Evolutionary conservation across 2,888 invertebrate genomes (phyloP), one percentile per base, ranked within the genome.

Genomic region (Lasioglossum vierecki): DNA sequence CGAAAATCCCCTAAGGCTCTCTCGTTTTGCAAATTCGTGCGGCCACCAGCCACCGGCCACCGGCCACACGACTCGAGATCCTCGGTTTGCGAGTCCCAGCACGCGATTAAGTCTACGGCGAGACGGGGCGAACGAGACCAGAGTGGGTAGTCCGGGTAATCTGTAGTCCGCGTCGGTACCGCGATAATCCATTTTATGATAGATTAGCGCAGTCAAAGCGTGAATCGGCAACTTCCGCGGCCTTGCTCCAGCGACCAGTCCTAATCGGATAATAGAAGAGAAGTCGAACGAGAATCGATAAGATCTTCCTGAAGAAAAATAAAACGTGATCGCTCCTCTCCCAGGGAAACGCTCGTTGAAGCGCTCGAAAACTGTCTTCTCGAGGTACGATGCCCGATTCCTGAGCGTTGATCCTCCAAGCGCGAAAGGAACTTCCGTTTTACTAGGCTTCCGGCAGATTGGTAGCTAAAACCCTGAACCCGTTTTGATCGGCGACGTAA

Each of bases 391-490:
- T 46, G 35, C 49, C 57, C 18, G 73, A 46, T 35, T 68, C 53
- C 74, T 53, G 49, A 46, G 41, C 35, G 39, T 68, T 22, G n/a
- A 71, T 41, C 26, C 60, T 22, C n/a, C 73, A 22, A 22, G n/a
- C 60, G 13, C 22, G 39, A 66, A 26, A 26, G 46, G 6, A 35
- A 11, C 30, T 22, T 15, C 6, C 26, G 44, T 90, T 86, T 53
- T 8, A 88, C 79, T 91, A 93, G 18, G 95, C 95, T 88, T 96
- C 95, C 1, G 97, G 97, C 85, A 97, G 94, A 94, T 97, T 97
- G 18, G 96, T 96, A 66, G 96, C 97, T 22, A 96, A 95, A 15
- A 97, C 97, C 93, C 97, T 95, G 94, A 97, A 97, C 71, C 97
- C 97, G 91, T 96, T 96, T 60, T 95, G 95, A 95, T 97, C 97